Base-by-base conservation (phyloP, 53 echinoderm and acorn worm genomes). In the Echinometra lucunter region DNA sequence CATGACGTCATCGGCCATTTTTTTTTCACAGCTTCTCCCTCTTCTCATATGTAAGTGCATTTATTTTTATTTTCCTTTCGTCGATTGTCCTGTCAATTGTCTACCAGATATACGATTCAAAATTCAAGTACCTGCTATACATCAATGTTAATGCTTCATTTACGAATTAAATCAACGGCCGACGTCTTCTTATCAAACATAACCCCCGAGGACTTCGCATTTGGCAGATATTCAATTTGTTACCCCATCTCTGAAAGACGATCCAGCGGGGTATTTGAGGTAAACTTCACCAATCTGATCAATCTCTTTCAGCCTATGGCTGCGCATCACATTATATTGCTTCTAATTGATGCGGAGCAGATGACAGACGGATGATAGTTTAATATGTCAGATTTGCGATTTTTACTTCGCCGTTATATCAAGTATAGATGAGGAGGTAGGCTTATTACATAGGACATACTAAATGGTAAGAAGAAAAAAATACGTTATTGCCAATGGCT, bases 221-320 rank as follows among this genome's bases (percentile, higher is more conserved):
- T 69, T 32, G 69, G 13, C 69, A 69, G 69, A 69, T 69, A 69
- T 69, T 69, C 69, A 69, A 69, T 69, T 69, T 30, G 69, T 69
- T 69, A 69, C 69, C 34, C 69, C 1, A 30, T 28, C 32, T 69
- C 34, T 32, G 30, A 27, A 28, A 69, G 34, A 32, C 69, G 32
- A 30, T 34, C 69, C 9, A 34, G 11, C 1, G 30, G 34, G 6
- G 69, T 69, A 32, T 69, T 69, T 32, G 32, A 32, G 69, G 69
- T 69, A 69, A 2, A 69, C 32, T 69, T 1, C 9, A 69, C 63
- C 63, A 63, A 63, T n/a, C n/a, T n/a, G n/a, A n/a, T 63, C 63
- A 63, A 25, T 63, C 23, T 25, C 25, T 21, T 63, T 63, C 63
- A 21, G 63, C 25, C 6, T 25, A 13, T 53, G 53, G 0, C 13